A percentile compares a stretch with the other conserved stretches of the same genome.
Conservation (phyloP, 2,113 vertebrate genomes). For the Hyaena hyaena region DNA sequence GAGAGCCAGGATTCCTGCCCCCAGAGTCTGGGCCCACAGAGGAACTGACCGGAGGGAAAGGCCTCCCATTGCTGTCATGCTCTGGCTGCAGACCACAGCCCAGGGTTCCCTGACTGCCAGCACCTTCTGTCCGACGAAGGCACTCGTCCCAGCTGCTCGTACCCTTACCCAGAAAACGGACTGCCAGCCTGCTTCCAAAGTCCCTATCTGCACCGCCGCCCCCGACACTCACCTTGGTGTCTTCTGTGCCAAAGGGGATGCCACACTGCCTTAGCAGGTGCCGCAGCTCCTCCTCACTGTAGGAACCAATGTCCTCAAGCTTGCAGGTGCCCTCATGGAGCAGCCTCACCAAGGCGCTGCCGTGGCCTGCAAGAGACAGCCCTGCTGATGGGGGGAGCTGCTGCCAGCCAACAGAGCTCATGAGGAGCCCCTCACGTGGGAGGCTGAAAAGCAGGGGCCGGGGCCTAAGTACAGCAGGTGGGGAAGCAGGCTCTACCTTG, state of each 20-base stretch:
- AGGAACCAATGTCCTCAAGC: slow-evolving; percentile 90
- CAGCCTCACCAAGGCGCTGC: slow-evolving; percentile 91
- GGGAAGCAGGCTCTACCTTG: neutral
- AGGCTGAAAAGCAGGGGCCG: neutral
- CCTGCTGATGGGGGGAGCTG: neutral
- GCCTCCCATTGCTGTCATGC: neutral
- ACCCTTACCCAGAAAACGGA: neutral
- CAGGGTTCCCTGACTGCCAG: neutral
- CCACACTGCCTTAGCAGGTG: slow-evolving; percentile 89
- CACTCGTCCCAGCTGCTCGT: no score
- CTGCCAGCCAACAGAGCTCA: neutral
- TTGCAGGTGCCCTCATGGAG: slow-evolving; percentile 93
- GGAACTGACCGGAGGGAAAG: neutral
- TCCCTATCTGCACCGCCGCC: fast-evolving
- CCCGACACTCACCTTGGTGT: slow-evolving; percentile 87
- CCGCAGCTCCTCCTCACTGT: slow-evolving; percentile 90
- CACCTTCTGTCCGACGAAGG: neutral
- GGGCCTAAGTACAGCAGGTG: neutral
- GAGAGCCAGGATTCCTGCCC: neutral
- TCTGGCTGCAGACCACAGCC: neutral
- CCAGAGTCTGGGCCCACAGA: neutral
- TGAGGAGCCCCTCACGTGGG: fast-evolving
- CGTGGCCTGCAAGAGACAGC: slow-evolving; percentile 87
- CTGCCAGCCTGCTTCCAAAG: neutral
- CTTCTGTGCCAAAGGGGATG: slow-evolving; percentile 81